Conservation (phyloP, 2,888 invertebrate genomes). For the Meta bourneti region DNA sequence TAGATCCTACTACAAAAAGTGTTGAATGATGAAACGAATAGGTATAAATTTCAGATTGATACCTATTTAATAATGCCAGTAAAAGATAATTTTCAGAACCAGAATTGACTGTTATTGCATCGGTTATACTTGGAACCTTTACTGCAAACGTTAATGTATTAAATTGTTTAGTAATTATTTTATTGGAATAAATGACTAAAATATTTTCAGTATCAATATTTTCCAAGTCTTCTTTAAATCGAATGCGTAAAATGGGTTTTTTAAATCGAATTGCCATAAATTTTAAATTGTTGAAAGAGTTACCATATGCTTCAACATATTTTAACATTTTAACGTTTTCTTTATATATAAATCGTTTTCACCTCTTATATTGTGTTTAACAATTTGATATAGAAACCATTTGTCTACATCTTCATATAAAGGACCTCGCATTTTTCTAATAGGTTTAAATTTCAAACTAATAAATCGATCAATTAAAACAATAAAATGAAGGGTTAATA, state of each 20-base stretch:
- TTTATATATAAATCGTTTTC: background rate
- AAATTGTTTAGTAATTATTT: background rate
- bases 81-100: conserved; percentile 8
- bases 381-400: conserved; percentile 17
- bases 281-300: background rate
- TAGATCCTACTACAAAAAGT: conserved; percentile 20
- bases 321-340: background rate
- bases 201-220: conserved; percentile 14
- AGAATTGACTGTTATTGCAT: conserved; percentile 6
- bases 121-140: background rate
- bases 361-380: conserved; percentile 11
- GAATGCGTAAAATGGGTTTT: conserved; percentile 13
- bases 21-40: conserved; percentile 10
- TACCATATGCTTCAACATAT: conserved; percentile 23
- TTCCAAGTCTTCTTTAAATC: conserved; percentile 1
- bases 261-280: conserved; percentile 21
- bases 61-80: conserved; percentile 16
- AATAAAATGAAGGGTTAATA: background rate
- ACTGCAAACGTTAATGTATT: conserved; percentile 27
- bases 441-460: background rate
- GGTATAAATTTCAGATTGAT: background rate
- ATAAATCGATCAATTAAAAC: background rate
- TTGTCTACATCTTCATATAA: background rate
- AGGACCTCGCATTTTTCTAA: background rate
- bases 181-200: conserved; percentile 19